Evolutionary conservation across 2,888 invertebrate species (phyloP).

Genomic region (Antitype chi): DNA sequence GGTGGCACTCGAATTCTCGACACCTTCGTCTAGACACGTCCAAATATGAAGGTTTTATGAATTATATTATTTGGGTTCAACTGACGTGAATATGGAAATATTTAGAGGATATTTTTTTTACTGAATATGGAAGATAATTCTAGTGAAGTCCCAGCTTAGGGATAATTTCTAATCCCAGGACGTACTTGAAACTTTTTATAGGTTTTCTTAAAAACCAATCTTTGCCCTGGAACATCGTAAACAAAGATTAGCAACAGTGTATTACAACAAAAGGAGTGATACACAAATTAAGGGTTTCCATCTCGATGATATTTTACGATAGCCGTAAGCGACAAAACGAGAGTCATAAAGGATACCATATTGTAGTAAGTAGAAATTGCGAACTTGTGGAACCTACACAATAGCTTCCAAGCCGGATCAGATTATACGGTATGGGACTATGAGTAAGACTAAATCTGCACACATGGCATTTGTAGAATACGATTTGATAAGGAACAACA

Average conservation of each 20-base stretch:
- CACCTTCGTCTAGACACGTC: constrained; percentile 80
- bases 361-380: constrained; percentile 72
- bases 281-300: constrained; percentile 88
- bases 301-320: constrained; percentile 87
- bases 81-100: constrained; percentile 51
- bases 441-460: constrained; percentile 3
- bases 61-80: constrained; percentile 66
- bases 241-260: constrained; percentile 84
- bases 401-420: constrained; percentile 25
- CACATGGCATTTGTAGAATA: constrained; percentile 46
- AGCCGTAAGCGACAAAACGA: constrained; percentile 86
- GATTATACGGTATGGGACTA: constrained; percentile 22
- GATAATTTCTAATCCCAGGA: constrained; percentile 38
- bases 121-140: constrained; percentile 31
- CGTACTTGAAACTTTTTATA: constrained; percentile 46
- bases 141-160: constrained; percentile 24
- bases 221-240: constrained; percentile 77
- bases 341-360: constrained; percentile 84
- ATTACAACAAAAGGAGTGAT: constrained; percentile 85
- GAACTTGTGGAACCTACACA: constrained; percentile 48
- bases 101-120: constrained; percentile 20
- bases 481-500: constrained; percentile 63
- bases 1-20: constrained; percentile 87
- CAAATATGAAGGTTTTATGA: constrained; percentile 66
- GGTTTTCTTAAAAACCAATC: constrained; percentile 67